Base-by-base conservation (phyloP, 30 jellyfish, hydroid and myxozoan species). In the Aurelia sp. region DNA sequence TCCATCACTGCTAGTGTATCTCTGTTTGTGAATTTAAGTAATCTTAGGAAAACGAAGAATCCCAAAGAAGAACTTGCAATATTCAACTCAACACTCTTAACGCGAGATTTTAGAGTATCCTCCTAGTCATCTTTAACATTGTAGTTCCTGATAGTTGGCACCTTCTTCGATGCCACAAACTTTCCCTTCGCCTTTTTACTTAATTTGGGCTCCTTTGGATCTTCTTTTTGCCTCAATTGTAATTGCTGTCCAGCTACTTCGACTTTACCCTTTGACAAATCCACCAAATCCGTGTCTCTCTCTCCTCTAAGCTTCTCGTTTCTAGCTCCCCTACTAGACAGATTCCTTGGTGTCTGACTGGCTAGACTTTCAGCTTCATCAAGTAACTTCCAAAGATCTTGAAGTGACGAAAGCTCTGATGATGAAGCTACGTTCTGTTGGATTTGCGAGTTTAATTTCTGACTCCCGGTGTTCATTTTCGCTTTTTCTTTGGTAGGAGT, bases 341-440 rank as follows among this genome's bases (percentile, higher is more conserved):
- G 60, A 20, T 77, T 84, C 53, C 90, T 86, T 41, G 96, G 96
- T 4, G 96, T 88, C 58, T 57, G 88, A 64, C 79, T 76, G 38
- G 78, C 82, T 38, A 81, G 68, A 50, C 90, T 72, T 41, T 84
- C 92, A 3, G 93, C 76, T 47, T 91, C 97, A 67, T 85, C 96
- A 13, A 87, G 88, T 8, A 93, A 41, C 64, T 44, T 90, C 97
- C 97, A 90, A 27, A 90, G 86, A 57, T 90, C 97, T n/a, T 71
- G 90, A 71, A 90, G 27, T 3, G 97, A 90, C 24, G 97, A 70
- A 2, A 81, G 71, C 2, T 81, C 86, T 8, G 97, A 90, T 11
- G 92, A 81, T 12, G 97, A 90, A 10, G 91, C 41, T 18, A 72
- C 74, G 58, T 59, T 72, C 52, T 41, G 61, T 5, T n/a, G 48